Evolutionary conservation across 2,888 invertebrate genomes (phyloP), one percentile per base, ranked within the genome.

Genomic region (Tinea pellionella): DNA sequence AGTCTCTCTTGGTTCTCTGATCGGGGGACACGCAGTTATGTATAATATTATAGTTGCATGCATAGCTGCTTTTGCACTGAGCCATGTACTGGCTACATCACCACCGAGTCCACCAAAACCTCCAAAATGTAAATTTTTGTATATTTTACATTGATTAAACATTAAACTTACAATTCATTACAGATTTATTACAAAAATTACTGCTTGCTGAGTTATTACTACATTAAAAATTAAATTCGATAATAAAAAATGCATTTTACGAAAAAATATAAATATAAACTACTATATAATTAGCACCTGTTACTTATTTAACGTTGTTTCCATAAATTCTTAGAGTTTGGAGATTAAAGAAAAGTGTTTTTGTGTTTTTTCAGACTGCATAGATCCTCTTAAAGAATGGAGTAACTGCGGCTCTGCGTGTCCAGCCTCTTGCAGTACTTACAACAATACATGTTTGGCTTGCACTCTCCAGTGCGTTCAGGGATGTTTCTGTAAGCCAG

Each of bases 401-500:
- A 18, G 6, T n/a, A 18, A 37, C 37, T 60, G 60, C 29, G 60
- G 60, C 7, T 53, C 60, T 6, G 53, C 53, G 2, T 60, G 60
- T 37, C 60, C 60, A 15, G 29, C 29, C 9, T 51, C 51, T 15
- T 60, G 60, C 51, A 32, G 29, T 8, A 53, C 7, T 16, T 60
- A 60, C 37, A 30, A 60, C 13, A 8, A 56, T 29, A 29, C 53
- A 60, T 19, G 53, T 24, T 18, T 51, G 32, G 37, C 37, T 24
- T 60, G 60, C 29, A 60, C 56, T 11, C n/a, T 12, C 2, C 55
- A 60, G 37, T 60, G 60, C 19, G 60, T 55, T 2, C 18, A 37
- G 16, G 60, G 60, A 8, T 60, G 60, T 24, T 60, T 60, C 55
- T 60, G 60, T 32, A 37, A 51, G n/a, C 16, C 56, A 13, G 59